These are phyloP conservation scores for Ormyrus nitidulus DNA, from an alignment of 2,888 invertebrate species.

Conservation along the genomic window DNA sequence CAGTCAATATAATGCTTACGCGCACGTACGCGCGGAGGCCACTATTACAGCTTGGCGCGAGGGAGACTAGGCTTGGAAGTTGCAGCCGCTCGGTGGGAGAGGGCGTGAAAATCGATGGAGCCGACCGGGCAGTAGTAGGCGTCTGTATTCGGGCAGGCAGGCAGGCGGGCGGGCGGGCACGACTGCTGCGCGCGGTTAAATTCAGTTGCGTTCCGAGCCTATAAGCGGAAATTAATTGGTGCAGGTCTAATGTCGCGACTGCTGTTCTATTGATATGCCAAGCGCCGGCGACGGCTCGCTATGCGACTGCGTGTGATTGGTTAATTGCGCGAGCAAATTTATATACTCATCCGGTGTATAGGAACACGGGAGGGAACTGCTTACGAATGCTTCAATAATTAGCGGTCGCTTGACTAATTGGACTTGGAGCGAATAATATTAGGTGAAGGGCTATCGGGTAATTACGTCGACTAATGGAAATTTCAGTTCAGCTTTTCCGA, in stretches of 20 bases:
- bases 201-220: slow-evolving; percentile 13
- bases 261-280: background rate
- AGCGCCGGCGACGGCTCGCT: background rate
- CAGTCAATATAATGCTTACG: slow-evolving; percentile 19
- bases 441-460: background rate
- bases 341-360: no score
- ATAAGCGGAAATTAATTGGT: slow-evolving; percentile 45
- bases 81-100: slow-evolving; percentile 13
- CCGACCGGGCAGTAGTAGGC: slow-evolving; percentile 1
- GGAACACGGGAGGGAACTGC: background rate
- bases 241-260: slow-evolving; percentile 22
- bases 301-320: slow-evolving; percentile 15
- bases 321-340: slow-evolving; percentile 18
- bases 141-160: background rate
- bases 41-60: no score
- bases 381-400: slow-evolving; percentile 21
- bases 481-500: no score
- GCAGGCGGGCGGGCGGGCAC: background rate
- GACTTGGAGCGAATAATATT: slow-evolving; percentile 25
- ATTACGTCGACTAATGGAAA: background rate
- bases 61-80: no score
- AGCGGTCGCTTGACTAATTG: slow-evolving; percentile 35
- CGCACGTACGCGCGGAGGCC: background rate
- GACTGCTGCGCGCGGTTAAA: slow-evolving; percentile 27
- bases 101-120: slow-evolving; percentile 5